phyloP scores from a whole-genome alignment of 2,113 vertebrate genomes.

The Crotalus horridus region DNA sequence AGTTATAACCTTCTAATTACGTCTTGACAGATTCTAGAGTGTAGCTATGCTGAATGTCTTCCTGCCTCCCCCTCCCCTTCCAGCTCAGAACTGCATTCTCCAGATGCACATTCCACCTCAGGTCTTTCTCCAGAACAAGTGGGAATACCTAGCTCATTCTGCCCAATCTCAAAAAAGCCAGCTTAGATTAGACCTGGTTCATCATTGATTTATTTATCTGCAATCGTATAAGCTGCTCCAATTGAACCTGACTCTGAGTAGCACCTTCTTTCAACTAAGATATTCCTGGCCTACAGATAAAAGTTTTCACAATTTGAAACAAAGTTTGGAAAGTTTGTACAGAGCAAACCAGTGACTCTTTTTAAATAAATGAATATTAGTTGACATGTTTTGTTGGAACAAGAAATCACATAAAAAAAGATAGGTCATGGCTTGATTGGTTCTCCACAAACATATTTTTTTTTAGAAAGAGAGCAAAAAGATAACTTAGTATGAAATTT shows the following conservation, averaged over 20 bases:
- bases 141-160: neutral
- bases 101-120: too few species aligned
- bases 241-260: neutral
- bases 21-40: neutral
- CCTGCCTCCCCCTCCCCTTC: neutral
- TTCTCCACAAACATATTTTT: too few species aligned
- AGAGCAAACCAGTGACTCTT: constrained; percentile 7
- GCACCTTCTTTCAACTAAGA: constrained; percentile 21
- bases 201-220: neutral
- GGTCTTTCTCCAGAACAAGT: neutral
- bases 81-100: too few species aligned
- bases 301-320: constrained; percentile 5
- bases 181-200: neutral
- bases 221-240: neutral
- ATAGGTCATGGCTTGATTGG: too few species aligned
- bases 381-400: too few species aligned
- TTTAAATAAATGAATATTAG: neutral
- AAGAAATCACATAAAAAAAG: too few species aligned
- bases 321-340: constrained; percentile 1
- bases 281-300: constrained; percentile 22
- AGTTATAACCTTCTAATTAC: too few species aligned
- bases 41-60: neutral
- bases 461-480: too few species aligned
- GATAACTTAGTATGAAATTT: too few species aligned
- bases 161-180: neutral